These are phyloP conservation scores for Rambutsinella grinnellia DNA, from an alignment of 2,888 invertebrate genomes.

Conservation along the genomic window DNA sequence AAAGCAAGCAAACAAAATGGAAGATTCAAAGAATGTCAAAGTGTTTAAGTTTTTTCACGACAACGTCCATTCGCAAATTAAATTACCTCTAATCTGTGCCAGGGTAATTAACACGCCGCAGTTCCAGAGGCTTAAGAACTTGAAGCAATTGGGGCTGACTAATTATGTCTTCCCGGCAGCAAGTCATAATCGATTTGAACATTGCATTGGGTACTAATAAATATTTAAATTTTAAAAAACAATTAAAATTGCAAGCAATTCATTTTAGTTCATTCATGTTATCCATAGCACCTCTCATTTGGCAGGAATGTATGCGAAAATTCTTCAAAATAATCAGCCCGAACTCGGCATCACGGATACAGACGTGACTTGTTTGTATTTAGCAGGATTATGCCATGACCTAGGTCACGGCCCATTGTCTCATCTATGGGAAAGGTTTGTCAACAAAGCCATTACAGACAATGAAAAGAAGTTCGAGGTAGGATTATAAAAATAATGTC, in stretches of 20 bases:
- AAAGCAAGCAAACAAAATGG: too few species aligned
- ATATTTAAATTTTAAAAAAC: background rate
- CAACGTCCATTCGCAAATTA: constrained; percentile 71
- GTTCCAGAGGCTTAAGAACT: constrained; percentile 75
- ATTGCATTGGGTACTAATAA: constrained; percentile 72
- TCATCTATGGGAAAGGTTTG: constrained; percentile 75
- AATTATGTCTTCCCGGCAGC: constrained; percentile 72
- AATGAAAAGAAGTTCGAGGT: constrained; percentile 31
- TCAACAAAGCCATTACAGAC: constrained; percentile 22
- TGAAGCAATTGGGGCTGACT: constrained; percentile 74
- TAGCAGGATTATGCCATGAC: constrained; percentile 79
- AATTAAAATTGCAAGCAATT: background rate
- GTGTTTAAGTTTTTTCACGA: constrained; percentile 71
- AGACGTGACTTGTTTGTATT: constrained; percentile 73
- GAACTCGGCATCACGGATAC: constrained; percentile 69
- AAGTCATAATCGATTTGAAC: constrained; percentile 75
- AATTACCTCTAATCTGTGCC: constrained; percentile 71
- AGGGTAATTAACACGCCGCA: constrained; percentile 74
- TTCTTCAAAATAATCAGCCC: constrained; percentile 68
- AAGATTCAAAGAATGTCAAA: too few species aligned
- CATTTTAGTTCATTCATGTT: background rate
- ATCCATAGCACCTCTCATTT: constrained; percentile 72
- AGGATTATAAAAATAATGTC: too few species aligned
- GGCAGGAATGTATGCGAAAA: constrained; percentile 68
- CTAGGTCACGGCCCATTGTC: constrained; percentile 80